A percentile compares a stretch with the other conserved stretches of the same genome.
These are phyloP conservation scores for Drosophila yakuba DNA, from an alignment of 1,140 invertebrate species.

Conservation along the genomic window DNA sequence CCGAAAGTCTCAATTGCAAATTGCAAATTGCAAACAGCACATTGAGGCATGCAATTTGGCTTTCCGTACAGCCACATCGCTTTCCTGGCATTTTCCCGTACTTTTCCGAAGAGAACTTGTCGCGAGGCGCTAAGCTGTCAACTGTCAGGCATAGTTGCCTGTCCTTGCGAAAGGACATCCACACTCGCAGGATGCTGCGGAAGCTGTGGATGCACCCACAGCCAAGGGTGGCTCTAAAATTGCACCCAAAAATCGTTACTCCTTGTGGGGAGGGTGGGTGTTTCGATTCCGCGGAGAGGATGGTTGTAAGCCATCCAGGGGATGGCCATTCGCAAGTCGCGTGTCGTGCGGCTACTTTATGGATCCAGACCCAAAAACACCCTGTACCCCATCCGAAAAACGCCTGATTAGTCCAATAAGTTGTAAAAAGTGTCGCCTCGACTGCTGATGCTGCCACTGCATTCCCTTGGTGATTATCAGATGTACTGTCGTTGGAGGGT, in stretches of 20 bases:
- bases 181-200: constrained; percentile 20
- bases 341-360: constrained; percentile 62
- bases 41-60: constrained; percentile 73
- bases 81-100: constrained; percentile 10
- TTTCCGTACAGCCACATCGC: constrained; percentile 13
- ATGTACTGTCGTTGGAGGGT: constrained; percentile 16
- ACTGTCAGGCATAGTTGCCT: constrained; percentile 59
- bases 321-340: constrained; percentile 48
- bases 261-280: neutral
- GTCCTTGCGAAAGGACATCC: constrained; percentile 11
- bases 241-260: constrained; percentile 34
- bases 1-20: constrained; percentile 81
- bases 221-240: constrained; percentile 37
- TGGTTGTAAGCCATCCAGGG: constrained; percentile 1
- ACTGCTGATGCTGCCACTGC: constrained; percentile 22
- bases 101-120: constrained; percentile 24
- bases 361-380: constrained; percentile 13
- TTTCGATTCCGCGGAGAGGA: constrained; percentile 2
- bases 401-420: constrained; percentile 81
- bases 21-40: constrained; percentile 80
- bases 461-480: constrained; percentile 69
- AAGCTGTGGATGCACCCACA: constrained; percentile 26
- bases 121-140: constrained; percentile 80
- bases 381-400: constrained; percentile 1
- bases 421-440: constrained; percentile 79